A percentile compares a stretch with the other conserved stretches of the same genome.
Evolutionary conservation across 92 coral and sea anemone genomes (phyloP).

Genomic region (Heliopora coerulea): DNA sequence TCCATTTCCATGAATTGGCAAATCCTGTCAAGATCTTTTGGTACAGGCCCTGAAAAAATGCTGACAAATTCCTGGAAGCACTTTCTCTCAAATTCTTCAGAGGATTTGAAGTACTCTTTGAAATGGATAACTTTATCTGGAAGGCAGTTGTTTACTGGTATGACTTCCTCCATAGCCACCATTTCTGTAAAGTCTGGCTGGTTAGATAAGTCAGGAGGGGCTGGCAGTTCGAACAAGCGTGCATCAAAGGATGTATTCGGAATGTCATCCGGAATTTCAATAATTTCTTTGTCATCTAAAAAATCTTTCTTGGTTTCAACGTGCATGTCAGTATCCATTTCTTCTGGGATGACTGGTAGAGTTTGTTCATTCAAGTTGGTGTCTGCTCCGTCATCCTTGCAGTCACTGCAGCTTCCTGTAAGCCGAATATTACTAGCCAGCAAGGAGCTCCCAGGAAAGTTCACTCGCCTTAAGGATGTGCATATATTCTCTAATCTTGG

Average conservation of each 20-base stretch:
- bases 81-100: constrained; percentile 26
- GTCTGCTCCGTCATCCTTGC: not conserved
- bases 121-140: not conserved
- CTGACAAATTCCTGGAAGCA: constrained; percentile 18
- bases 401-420: not conserved
- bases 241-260: not conserved
- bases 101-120: constrained; percentile 5
- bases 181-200: constrained; percentile 13
- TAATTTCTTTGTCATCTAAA: too few relatives aligned
- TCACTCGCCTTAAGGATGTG: not conserved
- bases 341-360: too few relatives aligned
- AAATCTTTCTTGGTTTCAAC: too few relatives aligned
- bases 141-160: not conserved
- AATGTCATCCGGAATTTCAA: too few relatives aligned
- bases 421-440: constrained; percentile 13
- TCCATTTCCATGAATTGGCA: constrained; percentile 56
- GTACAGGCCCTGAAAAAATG: constrained; percentile 28
- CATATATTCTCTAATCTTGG: too few relatives aligned
- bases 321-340: too few relatives aligned
- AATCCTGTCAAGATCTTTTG: constrained; percentile 59
- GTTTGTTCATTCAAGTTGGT: not conserved
- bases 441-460: not conserved
- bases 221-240: not conserved
- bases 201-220: not conserved
- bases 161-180: not conserved